These are phyloP conservation scores for Ophioderma brevispina DNA, from an alignment of 35 echinoderm and acorn worm species.

Conservation along the genomic window DNA sequence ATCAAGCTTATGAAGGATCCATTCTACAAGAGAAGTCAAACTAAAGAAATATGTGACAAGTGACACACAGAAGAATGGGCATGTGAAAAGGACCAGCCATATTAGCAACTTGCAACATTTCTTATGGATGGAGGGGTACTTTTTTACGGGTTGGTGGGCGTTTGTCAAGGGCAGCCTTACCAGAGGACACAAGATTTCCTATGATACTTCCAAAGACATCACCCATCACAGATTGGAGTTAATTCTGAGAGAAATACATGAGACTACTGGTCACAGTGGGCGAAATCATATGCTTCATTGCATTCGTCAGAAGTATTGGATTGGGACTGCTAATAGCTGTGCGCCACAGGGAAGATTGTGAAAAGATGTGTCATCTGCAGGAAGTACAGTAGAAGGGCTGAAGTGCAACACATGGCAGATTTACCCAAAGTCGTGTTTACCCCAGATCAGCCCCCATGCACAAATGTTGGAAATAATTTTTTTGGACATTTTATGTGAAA, in stretches of 20 bases:
- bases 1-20: slow-evolving; percentile 17
- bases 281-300: slow-evolving; percentile 9
- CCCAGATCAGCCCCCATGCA: slow-evolving; percentile 55
- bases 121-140: slow-evolving; percentile 18
- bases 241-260: slow-evolving; percentile 53
- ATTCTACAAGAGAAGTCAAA: neutral
- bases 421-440: slow-evolving; percentile 53
- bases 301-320: slow-evolving; percentile 57
- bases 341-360: slow-evolving; percentile 26
- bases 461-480: slow-evolving; percentile 49
- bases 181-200: too few relatives aligned
- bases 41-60: neutral
- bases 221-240: slow-evolving; percentile 35
- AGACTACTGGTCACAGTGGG: slow-evolving; percentile 51
- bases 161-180: slow-evolving; percentile 24
- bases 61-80: neutral
- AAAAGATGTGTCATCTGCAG: slow-evolving; percentile 56
- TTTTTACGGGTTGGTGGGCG: slow-evolving; percentile 53
- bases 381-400: slow-evolving; percentile 33
- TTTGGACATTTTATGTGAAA: slow-evolving; percentile 66
- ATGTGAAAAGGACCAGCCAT: slow-evolving; percentile 39
- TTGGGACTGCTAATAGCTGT: neutral
- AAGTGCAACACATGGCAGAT: slow-evolving; percentile 61
- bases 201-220: slow-evolving; percentile 50
- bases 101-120: slow-evolving; percentile 50